Evolutionary conservation across 37 sponge, comb jelly and placozoan genomes (phyloP).

Genomic region (Diacarnus erythraeanus): DNA sequence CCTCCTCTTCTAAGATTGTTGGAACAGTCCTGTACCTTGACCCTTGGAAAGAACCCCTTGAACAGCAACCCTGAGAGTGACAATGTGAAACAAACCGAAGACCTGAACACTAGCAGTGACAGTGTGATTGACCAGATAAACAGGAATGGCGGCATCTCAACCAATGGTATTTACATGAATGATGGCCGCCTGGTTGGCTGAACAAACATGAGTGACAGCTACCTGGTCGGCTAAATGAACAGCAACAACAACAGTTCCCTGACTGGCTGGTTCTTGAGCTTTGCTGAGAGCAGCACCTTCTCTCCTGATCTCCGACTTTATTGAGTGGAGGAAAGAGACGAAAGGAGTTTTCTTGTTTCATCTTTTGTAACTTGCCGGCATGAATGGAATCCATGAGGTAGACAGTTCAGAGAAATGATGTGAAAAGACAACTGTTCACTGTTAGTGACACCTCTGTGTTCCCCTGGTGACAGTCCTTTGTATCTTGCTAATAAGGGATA

Average conservation of each 20-base stretch:
- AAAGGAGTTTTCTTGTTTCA: background rate
- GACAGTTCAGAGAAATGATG: too few species aligned
- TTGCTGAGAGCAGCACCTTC: background rate
- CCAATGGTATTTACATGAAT: background rate
- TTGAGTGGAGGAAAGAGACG: background rate
- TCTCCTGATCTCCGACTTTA: background rate
- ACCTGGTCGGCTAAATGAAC: background rate
- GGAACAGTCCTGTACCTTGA: too few species aligned
- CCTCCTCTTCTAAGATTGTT: background rate
- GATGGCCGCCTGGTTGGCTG: background rate
- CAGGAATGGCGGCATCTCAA: background rate
- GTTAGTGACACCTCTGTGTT: too few species aligned
- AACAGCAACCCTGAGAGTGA: background rate
- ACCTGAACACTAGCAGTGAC: too few species aligned
- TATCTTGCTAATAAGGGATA: too few species aligned
- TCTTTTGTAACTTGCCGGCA: background rate
- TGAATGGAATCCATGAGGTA: background rate
- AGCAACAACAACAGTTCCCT: background rate
- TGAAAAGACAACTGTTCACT: too few species aligned
- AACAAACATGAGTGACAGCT: background rate
- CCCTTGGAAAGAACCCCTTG: too few species aligned
- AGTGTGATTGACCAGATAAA: background rate
- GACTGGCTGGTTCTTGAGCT: slow-evolving; percentile 2
- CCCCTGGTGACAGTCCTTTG: too few species aligned
- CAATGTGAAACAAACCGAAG: background rate